Percentiles rank a stretch among this genome's conserved stretches.
Evolutionary conservation across 2,888 invertebrate genomes (phyloP).

Genomic region (Plutella xylostella): DNA sequence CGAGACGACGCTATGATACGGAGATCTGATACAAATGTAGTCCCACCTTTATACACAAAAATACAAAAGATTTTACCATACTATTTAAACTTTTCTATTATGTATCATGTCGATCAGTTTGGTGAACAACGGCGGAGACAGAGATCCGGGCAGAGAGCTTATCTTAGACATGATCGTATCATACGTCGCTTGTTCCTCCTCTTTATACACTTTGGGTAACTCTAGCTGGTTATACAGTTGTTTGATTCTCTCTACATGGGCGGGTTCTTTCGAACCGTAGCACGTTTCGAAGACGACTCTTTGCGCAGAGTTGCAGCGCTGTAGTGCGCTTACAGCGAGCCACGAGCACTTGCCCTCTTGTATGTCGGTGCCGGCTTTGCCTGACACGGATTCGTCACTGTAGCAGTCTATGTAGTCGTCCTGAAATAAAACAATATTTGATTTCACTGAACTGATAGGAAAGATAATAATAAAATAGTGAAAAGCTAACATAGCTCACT

Average conservation of each 20-base stretch:
- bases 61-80: background rate
- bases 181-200: constrained; percentile 33
- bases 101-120: constrained; percentile 78
- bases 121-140: constrained; percentile 77
- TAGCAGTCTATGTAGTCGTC: constrained; percentile 90
- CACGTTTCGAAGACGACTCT: constrained; percentile 72
- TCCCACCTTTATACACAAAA: background rate
- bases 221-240: constrained; percentile 62
- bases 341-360: constrained; percentile 88
- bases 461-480: no score
- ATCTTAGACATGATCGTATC: constrained; percentile 77
- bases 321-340: constrained; percentile 82
- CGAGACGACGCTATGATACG: background rate
- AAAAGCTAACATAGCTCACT: no score
- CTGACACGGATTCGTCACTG: constrained; percentile 74
- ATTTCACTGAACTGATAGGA: no score
- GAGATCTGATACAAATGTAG: background rate
- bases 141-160: constrained; percentile 76
- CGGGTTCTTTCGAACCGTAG: constrained; percentile 72
- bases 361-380: constrained; percentile 14
- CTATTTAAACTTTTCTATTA: constrained; percentile 24
- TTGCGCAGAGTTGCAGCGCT: constrained; percentile 73
- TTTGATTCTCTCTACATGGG: constrained; percentile 50
- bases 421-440: no score
- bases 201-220: constrained; percentile 68